Evolutionary conservation across 1,140 invertebrate genomes (phyloP).

Genomic region (Notospermus geniculatus): DNA sequence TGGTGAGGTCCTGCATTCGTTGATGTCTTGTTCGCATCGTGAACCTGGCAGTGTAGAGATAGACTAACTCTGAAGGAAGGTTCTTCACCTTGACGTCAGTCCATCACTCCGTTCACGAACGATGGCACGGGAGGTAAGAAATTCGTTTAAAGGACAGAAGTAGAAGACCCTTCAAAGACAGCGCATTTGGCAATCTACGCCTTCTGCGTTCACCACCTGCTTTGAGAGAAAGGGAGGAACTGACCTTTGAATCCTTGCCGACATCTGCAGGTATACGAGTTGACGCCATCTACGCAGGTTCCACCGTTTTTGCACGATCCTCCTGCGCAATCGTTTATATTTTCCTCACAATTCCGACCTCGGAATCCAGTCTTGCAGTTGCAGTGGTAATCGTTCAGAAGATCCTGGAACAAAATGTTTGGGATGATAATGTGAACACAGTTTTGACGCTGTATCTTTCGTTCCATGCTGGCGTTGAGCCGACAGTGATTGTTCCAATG

Average conservation of each 20-base stretch:
- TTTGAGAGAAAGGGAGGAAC: too few species aligned
- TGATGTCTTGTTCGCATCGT: constrained; percentile 31
- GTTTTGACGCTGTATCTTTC: constrained; percentile 29
- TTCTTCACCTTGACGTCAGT: too few species aligned
- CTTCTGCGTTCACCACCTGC: too few species aligned
- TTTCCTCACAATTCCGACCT: constrained; percentile 16
- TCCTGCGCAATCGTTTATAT: constrained; percentile 24
- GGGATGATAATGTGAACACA: constrained; percentile 25
- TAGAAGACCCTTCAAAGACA: too few species aligned
- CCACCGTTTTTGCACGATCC: constrained; percentile 25
- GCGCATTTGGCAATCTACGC: too few species aligned
- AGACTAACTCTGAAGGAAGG: constrained; percentile 3
- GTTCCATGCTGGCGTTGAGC: constrained; percentile 37
- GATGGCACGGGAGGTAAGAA: too few species aligned
- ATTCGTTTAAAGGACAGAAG: too few species aligned
- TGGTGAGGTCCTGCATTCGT: constrained; percentile 90
- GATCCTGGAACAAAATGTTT: constrained; percentile 32
- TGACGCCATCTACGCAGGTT: constrained; percentile 24
- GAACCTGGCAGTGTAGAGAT: constrained; percentile 27
- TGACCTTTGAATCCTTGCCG: constrained; percentile 65
- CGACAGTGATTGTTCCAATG: too few species aligned
- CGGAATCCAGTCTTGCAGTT: constrained; percentile 82
- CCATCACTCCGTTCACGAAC: too few species aligned
- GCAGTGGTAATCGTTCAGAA: constrained; percentile 62
- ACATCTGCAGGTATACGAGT: constrained; percentile 61